Evolutionary conservation across 2,888 invertebrate genomes (phyloP).

Genomic region (Lasioglossum pauxillum): DNA sequence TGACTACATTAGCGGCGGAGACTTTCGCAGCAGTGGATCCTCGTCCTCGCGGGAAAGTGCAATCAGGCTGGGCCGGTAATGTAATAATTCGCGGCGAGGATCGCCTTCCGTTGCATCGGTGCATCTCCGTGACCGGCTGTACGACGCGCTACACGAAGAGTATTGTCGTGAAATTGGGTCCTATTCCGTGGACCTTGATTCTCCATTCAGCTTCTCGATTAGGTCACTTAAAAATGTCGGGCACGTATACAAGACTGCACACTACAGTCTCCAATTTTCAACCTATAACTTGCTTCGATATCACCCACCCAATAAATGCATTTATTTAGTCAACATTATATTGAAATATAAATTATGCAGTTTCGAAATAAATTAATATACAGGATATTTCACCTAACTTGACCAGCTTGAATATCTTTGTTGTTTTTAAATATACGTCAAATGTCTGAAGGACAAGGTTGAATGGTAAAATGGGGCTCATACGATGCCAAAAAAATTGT

Average conservation of each 20-base stretch:
- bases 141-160: neutral
- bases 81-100: constrained; percentile 67
- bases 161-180: constrained; percentile 43
- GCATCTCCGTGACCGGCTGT: constrained; percentile 1
- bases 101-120: constrained; percentile 26
- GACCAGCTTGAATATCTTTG: too few species aligned
- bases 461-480: too few species aligned
- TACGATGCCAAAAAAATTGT: too few species aligned
- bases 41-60: constrained; percentile 54
- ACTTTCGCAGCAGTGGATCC: constrained; percentile 68
- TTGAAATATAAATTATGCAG: neutral
- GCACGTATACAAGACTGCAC: constrained; percentile 3
- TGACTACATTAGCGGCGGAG: constrained; percentile 76
- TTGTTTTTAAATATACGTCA: too few species aligned
- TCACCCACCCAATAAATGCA: neutral
- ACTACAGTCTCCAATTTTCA: neutral
- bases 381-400: too few species aligned
- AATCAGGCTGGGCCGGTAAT: constrained; percentile 67
- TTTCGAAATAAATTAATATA: neutral
- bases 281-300: neutral
- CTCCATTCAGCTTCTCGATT: constrained; percentile 36
- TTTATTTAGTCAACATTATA: neutral
- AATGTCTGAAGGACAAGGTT: too few species aligned
- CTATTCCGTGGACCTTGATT: constrained; percentile 37
- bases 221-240: constrained; percentile 15